Conservation (phyloP, 37 sponge, comb jelly and placozoan genomes). For the Geodia barretti region DNA sequence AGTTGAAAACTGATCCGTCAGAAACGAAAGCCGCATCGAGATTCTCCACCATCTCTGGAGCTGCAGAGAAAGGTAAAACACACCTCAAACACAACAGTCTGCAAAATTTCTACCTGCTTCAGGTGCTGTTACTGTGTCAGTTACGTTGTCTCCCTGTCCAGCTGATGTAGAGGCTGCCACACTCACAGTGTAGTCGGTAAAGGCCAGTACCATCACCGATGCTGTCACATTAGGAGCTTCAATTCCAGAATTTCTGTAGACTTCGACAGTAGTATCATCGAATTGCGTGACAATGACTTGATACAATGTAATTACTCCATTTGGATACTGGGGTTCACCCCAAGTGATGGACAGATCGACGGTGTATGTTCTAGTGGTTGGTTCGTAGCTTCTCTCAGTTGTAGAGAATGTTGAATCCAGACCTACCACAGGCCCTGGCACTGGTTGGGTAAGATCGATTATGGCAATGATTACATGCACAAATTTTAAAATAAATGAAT, state of each 20-base stretch:
- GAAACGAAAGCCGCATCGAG: not conserved
- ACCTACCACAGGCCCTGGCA: not conserved
- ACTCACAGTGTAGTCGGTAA: conserved; percentile 12
- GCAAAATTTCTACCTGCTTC: conserved; percentile 49
- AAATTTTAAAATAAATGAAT: too few relatives aligned
- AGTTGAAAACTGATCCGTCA: not conserved
- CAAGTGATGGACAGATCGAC: conserved; percentile 15
- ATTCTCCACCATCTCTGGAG: not conserved
- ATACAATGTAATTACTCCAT: conserved; percentile 18
- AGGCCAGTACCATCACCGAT: not conserved
- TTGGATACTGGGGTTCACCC: conserved; percentile 25
- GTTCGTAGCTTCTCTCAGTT: not conserved
- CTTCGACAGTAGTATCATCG: not conserved
- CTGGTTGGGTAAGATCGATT: too few relatives aligned
- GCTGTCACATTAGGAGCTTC: not conserved
- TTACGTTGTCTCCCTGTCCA: not conserved
- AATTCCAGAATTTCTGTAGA: not conserved
- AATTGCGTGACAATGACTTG: not conserved
- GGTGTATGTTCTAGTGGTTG: not conserved
- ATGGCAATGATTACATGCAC: too few relatives aligned
- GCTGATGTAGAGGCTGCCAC: conserved; percentile 15
- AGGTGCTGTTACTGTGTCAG: not conserved
- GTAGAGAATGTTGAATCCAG: not conserved
- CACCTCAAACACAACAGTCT: too few relatives aligned
- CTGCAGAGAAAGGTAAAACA: too few relatives aligned